Evolutionary conservation across 2,113 vertebrate genomes (phyloP).

Genomic region (Cervus canadensis): DNA sequence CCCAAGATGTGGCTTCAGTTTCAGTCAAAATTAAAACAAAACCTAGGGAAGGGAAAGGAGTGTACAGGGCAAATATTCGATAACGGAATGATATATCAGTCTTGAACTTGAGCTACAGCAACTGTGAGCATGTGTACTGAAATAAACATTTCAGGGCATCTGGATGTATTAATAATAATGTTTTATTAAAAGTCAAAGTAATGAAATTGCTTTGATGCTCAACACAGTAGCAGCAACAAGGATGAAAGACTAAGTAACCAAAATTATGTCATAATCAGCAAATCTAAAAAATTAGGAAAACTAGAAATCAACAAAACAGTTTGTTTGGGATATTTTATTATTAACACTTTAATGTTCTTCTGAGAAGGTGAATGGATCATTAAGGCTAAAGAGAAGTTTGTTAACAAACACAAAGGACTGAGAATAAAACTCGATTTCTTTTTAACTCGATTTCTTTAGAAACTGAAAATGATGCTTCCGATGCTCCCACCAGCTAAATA

Average conservation of each 20-base stretch:
- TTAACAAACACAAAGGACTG: background rate
- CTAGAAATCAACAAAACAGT: background rate
- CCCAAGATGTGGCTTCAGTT: background rate
- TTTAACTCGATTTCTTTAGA: slow-evolving; percentile 47
- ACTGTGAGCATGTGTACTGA: background rate
- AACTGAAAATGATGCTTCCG: slow-evolving; percentile 40
- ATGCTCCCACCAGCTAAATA: slow-evolving; percentile 31
- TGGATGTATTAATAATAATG: background rate
- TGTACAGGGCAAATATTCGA: background rate
- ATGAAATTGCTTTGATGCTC: slow-evolving; percentile 4
- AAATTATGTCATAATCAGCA: background rate
- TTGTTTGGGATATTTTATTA: slow-evolving; percentile 16
- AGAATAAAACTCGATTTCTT: slow-evolving; percentile 42
- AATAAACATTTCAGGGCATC: slow-evolving; percentile 43
- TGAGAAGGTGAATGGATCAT: background rate
- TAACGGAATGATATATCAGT: background rate
- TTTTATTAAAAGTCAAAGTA: background rate
- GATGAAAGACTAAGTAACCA: slow-evolving; percentile 22
- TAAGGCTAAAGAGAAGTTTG: background rate
- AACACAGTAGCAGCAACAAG: slow-evolving; percentile 5
- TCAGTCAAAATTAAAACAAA: background rate
- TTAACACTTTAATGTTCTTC: slow-evolving; percentile 45
- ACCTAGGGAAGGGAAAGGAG: background rate
- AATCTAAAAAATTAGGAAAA: background rate
- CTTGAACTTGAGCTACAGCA: background rate